A percentile compares a stretch with the other conserved stretches of the same genome.
Conservation (phyloP, 2,888 invertebrate species). For the Trissolcus japonicus region DNA sequence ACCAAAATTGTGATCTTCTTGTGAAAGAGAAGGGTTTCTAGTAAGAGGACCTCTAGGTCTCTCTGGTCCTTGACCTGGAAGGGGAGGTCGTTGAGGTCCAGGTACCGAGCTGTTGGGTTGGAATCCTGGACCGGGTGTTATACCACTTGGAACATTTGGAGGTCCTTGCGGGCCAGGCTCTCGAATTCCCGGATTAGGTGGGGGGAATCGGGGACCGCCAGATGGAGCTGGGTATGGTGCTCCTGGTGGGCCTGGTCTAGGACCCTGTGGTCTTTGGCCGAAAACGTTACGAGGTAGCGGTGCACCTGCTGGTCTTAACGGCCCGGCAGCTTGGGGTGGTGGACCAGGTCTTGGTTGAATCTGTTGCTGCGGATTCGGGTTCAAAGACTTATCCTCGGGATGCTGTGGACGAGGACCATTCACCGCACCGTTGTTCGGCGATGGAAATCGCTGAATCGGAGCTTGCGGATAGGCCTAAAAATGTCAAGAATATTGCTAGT, state of each 20-base stretch:
- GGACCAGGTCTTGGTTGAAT: conserved; percentile 20
- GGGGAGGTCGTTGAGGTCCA: conserved; percentile 44
- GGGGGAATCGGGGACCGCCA: conserved; percentile 43
- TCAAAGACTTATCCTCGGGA: conserved; percentile 76
- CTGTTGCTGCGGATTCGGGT: conserved; percentile 65
- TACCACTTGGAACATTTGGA: conserved; percentile 7
- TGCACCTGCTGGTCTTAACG: conserved; percentile 41
- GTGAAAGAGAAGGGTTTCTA: conserved; percentile 42
- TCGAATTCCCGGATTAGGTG: conserved; percentile 40
- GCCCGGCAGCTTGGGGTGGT: conserved; percentile 53
- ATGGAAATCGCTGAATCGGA: conserved; percentile 64
- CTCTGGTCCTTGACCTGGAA: conserved; percentile 39
- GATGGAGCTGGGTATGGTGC: conserved; percentile 19
- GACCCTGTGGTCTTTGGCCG: conserved; percentile 48
- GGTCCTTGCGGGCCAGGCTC: conserved; percentile 13
- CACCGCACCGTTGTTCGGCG: conserved; percentile 64
- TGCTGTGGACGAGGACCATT: conserved; percentile 78
- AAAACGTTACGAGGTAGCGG: conserved; percentile 22
- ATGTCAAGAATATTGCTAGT: not conserved
- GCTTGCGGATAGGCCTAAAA: conserved; percentile 65
- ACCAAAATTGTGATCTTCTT: conserved; percentile 46
- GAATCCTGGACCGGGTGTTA: conserved; percentile 38
- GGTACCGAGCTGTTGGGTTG: conserved; percentile 5
- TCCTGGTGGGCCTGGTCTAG: conserved; percentile 48
- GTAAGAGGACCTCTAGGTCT: conserved; percentile 13